Evolutionary conservation across 2,888 invertebrate genomes (phyloP).

Genomic region (Drosophila sordidula): DNA sequence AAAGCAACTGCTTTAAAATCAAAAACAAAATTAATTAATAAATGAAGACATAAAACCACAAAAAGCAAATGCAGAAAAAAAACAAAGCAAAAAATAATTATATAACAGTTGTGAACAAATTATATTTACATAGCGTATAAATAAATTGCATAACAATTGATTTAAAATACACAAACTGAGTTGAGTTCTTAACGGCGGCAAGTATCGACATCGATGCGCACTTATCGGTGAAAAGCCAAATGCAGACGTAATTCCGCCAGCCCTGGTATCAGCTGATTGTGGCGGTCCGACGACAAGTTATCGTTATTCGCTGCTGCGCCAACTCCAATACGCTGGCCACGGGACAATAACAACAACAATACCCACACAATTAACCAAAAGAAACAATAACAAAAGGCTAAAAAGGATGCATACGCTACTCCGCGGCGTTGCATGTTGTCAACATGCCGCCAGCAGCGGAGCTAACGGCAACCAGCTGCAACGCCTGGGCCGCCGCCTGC

Average conservation of each 20-base stretch:
- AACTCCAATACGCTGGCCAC: slow-evolving; percentile 24
- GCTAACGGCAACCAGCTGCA: slow-evolving; percentile 25
- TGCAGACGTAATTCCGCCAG: background rate
- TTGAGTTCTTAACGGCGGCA: background rate
- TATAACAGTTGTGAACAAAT: slow-evolving; percentile 80
- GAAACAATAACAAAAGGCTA: slow-evolving; percentile 7
- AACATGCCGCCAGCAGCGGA: slow-evolving; percentile 51
- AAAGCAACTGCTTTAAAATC: slow-evolving; percentile 73
- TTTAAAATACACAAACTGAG: slow-evolving; percentile 59
- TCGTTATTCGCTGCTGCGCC: slow-evolving; percentile 11
- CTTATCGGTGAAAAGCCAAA: background rate
- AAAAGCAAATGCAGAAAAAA: slow-evolving; percentile 26
- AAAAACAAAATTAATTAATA: slow-evolving; percentile 44
- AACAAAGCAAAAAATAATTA: slow-evolving; percentile 57
- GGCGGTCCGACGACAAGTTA: slow-evolving; percentile 28
- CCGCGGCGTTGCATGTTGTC: slow-evolving; percentile 57
- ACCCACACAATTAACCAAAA: background rate
- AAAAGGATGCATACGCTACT: slow-evolving; percentile 50
- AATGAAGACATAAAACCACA: slow-evolving; percentile 23
- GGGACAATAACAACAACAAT: slow-evolving; percentile 41
- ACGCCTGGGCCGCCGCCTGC: slow-evolving; percentile 21
- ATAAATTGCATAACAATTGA: slow-evolving; percentile 81
- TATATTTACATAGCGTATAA: slow-evolving; percentile 77
- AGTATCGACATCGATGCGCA: slow-evolving; percentile 1
- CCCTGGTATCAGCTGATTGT: slow-evolving; percentile 34